Base-by-base conservation (phyloP, 2,888 invertebrate species). In the Geophilus truncorum region DNA sequence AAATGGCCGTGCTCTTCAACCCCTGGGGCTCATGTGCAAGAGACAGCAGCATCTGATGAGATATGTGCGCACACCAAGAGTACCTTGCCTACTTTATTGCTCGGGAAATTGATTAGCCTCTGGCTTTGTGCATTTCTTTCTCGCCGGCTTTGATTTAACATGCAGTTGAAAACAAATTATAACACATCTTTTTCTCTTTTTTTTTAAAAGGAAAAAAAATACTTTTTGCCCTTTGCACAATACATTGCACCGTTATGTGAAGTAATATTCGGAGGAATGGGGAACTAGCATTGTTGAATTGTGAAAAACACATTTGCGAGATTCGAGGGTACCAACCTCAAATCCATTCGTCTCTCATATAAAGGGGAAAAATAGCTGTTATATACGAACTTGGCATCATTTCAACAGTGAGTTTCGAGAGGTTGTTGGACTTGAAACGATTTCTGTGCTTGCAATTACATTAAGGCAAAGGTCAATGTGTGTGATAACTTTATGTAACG, bases 11-110 rank as follows among this genome's bases (percentile, higher is more conserved):
- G 70, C 23, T 70, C 28, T 70, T 25, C 70, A 70, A 28, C 70
- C 70, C 70, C 70, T 12, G 28, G 70, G 70, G 28, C 70, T 70
- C 70, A 28, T 70, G 70, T 70, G 70, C 70, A 70, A 28, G 70
- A 28, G 70, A 70, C 70, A 25, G 70, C 70, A 25, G 2, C 70
- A 28, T 70, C 70, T 70, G 70, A 70, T 70, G 70, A 70, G 25
- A 70, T 70, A 70, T 70, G 70, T 70, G 70, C 6, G 28, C 70
- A 28, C 70, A 70, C 28, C 70, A 62, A 15, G 70, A 70, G 70
- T 10, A 25, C 70, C 70, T 25, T n/a, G 2, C 28, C 25, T 70
- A 23, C 70, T 70, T 70, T 70, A 70, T 70, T 70, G 70, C 70
- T 70, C 28, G 10, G 70, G 70, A 25, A 70, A 70, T 25, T 70